phyloP scores from a whole-genome alignment of 2,888 invertebrate species.

The Mellilla xanthometata region DNA sequence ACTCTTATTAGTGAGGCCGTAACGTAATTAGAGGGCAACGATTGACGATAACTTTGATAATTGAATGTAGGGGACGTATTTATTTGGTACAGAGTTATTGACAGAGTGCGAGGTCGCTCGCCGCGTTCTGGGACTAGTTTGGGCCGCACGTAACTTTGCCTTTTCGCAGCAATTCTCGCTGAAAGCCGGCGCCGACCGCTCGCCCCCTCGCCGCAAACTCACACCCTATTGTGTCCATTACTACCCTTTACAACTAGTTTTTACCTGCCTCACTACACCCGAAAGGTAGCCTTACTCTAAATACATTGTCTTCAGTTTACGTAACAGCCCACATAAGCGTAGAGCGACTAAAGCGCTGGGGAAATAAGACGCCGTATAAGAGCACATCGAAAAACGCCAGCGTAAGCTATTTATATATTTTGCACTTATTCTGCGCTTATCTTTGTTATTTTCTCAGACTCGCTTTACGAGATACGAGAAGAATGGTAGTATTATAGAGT shows the following conservation, averaged over 20 bases:
- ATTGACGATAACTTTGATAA: conserved; percentile 28
- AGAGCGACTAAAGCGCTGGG: conserved; percentile 11
- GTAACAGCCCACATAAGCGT: conserved; percentile 21
- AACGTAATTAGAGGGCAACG: conserved; percentile 19
- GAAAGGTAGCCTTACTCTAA: conserved; percentile 25
- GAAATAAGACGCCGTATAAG: conserved; percentile 15
- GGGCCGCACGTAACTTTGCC: conserved; percentile 58
- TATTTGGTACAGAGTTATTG: conserved; percentile 44
- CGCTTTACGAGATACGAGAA: not conserved
- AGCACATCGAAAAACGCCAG: conserved; percentile 8
- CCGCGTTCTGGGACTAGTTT: conserved; percentile 51
- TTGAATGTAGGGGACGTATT: conserved; percentile 37
- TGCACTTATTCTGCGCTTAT: conserved; percentile 6
- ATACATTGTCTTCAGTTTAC: conserved; percentile 26
- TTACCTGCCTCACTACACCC: conserved; percentile 43
- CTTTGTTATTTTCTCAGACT: conserved; percentile 4
- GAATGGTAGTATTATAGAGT: too few relatives aligned
- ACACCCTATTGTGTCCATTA: conserved; percentile 60
- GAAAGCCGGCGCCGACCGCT: conserved; percentile 53
- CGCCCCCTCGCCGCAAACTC: conserved; percentile 57
- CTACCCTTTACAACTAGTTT: conserved; percentile 60
- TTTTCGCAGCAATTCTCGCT: conserved; percentile 57
- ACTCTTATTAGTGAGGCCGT: conserved; percentile 16
- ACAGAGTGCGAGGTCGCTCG: conserved; percentile 47
- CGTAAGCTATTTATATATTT: conserved; percentile 14